Percentiles rank a stretch among this genome's conserved stretches.
phyloP scores from a whole-genome alignment of 2,113 vertebrate species.

The Prietella phreatophila region DNA sequence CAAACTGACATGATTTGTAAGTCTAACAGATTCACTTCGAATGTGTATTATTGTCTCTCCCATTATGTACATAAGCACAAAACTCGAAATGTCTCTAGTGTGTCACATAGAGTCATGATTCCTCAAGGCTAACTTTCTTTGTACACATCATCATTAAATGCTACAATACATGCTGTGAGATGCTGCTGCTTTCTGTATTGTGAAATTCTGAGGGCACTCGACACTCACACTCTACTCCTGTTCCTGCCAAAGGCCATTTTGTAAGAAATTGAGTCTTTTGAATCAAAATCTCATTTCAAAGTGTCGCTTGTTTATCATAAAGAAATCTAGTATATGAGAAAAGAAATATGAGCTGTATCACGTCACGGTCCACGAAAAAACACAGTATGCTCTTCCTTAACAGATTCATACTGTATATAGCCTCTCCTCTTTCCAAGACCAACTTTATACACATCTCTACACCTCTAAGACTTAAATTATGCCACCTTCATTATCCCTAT shows the following conservation, averaged over 20 bases:
- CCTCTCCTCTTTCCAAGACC: not conserved
- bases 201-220: not conserved
- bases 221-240: not conserved
- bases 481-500: not conserved
- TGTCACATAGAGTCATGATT: not conserved
- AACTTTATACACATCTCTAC: not conserved
- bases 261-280: slow-evolving; percentile 1
- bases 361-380: not conserved
- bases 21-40: slow-evolving; percentile 12
- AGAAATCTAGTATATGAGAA: not conserved
- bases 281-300: slow-evolving; percentile 3
- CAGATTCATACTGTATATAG: not conserved
- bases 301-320: not conserved
- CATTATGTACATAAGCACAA: slow-evolving; percentile 13
- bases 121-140: not conserved
- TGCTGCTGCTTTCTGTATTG: not conserved
- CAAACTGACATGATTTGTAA: slow-evolving; percentile 27
- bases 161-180: not conserved
- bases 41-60: slow-evolving; percentile 5
- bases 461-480: not conserved
- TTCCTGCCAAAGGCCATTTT: slow-evolving; percentile 2
- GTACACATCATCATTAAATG: slow-evolving; percentile 9
- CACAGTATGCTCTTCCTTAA: not conserved
- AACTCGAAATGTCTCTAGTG: not conserved
- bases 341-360: not conserved